Base-by-base conservation (phyloP, 2,888 invertebrate species). In the Drosophila mimica region DNA sequence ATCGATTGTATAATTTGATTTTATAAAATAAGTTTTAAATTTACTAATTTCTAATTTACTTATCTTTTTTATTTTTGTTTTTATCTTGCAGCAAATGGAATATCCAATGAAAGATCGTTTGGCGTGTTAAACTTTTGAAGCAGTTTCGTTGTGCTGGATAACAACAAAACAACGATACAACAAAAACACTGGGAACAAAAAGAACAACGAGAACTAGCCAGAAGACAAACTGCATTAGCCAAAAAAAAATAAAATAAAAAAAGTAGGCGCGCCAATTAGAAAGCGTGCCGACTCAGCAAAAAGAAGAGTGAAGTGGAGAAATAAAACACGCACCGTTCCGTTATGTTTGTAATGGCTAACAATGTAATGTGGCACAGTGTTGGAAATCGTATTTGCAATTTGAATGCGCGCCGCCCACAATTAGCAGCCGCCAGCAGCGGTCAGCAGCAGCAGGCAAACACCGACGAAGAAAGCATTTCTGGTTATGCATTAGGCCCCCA, bases 271-370 rank as follows among this genome's bases (percentile, higher is more conserved):
- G 48, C 48, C 30, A 58, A 49, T 17, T 51, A 17, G 58, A 54
- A 65, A 74, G 79, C 70, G 63, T 59, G 56, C 38, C 43, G 64
- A 69, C 49, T 69, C 40, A 63, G 33, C 13, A 66, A 56, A 13
- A 46, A 67, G 66, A 67, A 53, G 56, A 51, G 36, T 67, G 62
- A 33, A 59, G 65, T 54, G 56, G 40, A 48, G 9, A 52, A 48
- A 58, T 63, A 63, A 79, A 68, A 75, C 60, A 76, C 79, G 76
- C 70, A 77, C 73, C 91, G 93, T 93, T 88, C 71, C 91, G 93
- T 93, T 88, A 93, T 93, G 93, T 92, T 92, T 86, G 91, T 93
- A 85, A 93, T 93, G 93, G 93, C 93, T 91, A 87, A 93, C 90
- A 93, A 92, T 93, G 93, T 92, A 92, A 92, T 92, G 91, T 90